These are phyloP conservation scores for Dermatemys mawii DNA, from an alignment of 2,113 vertebrate genomes.

Conservation along the genomic window DNA sequence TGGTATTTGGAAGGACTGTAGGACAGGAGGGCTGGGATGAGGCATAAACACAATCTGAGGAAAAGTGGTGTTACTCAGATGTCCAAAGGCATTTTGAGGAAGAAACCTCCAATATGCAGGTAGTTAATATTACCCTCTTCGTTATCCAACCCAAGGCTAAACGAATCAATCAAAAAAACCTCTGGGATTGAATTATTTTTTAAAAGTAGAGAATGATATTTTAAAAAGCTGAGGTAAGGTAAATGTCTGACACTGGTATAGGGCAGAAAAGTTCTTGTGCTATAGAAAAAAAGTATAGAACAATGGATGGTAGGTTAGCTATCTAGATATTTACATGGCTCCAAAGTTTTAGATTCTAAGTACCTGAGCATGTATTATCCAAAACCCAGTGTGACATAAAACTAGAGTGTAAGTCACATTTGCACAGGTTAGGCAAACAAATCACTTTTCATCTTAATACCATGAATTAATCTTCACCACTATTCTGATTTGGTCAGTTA, in stretches of 20 bases:
- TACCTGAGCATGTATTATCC: conserved; percentile 10
- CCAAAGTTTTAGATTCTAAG: not conserved
- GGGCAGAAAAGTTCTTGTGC: not conserved
- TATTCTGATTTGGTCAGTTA: not conserved
- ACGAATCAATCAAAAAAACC: not conserved
- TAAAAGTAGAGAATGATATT: not conserved
- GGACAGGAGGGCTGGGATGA: not conserved
- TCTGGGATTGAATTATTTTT: not conserved
- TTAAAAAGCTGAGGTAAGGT: not conserved
- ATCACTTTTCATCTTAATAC: conserved; percentile 25
- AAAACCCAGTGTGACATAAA: conserved; percentile 13
- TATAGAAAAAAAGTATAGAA: not conserved
- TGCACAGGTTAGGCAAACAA: conserved; percentile 47
- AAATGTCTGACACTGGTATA: not conserved
- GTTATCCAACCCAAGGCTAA: not conserved
- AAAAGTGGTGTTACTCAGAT: not conserved
- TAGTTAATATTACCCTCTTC: not conserved
- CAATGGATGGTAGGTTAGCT: not conserved
- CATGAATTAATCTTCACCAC: conserved; percentile 13
- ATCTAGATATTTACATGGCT: accelerated
- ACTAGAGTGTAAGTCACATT: conserved; percentile 8
- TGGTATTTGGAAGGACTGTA: conserved; percentile 63
- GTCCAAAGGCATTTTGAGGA: not conserved
- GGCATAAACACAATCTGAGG: not conserved
- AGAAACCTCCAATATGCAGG: not conserved